These are phyloP conservation scores for Apistogramma diplotaenia DNA, from an alignment of 2,113 vertebrate species.

Conservation along the genomic window DNA sequence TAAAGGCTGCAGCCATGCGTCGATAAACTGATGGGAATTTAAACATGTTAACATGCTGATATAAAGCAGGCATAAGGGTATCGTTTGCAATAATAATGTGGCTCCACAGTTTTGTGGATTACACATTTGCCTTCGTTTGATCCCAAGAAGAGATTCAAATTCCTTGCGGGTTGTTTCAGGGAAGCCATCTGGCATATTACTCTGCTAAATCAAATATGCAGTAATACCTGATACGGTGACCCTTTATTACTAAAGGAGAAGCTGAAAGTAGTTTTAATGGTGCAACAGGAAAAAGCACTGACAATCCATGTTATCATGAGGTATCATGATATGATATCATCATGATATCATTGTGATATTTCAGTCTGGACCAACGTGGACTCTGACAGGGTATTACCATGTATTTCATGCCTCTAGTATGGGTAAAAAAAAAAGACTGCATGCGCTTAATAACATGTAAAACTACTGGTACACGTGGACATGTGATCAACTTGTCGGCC, in stretches of 20 bases:
- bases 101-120: no score
- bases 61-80: not conserved
- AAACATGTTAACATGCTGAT: not conserved
- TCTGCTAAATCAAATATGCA: not conserved
- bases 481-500: not conserved
- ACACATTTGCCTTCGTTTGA: not conserved
- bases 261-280: not conserved
- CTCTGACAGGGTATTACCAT: not conserved
- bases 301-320: not conserved
- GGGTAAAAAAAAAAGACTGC: not conserved
- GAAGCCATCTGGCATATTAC: not conserved
- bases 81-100: no score
- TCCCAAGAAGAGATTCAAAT: not conserved
- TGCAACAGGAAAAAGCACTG: not conserved
- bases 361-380: not conserved
- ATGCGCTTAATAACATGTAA: not conserved
- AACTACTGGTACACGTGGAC: not conserved
- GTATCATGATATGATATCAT: no score
- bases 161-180: not conserved
- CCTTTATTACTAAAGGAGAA: not conserved
- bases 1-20: not conserved
- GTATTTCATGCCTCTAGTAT: not conserved
- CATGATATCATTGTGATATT: not conserved
- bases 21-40: not conserved
- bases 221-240: not conserved